Evolutionary conservation across 2,888 invertebrate species (phyloP).

Genomic region (Penaeus monodon): DNA sequence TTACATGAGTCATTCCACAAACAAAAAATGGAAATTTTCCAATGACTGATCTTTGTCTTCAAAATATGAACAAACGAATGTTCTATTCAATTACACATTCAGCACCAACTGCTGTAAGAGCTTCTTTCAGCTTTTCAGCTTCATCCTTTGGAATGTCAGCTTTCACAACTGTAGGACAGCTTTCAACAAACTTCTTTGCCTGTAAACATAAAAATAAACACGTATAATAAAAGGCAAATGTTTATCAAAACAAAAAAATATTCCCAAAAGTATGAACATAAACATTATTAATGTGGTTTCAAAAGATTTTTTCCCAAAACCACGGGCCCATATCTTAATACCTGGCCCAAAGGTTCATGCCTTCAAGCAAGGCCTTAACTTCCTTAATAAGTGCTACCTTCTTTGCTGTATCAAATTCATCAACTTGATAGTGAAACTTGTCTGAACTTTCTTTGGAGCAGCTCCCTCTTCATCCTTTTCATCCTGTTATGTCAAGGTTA

Average conservation of each 20-base stretch:
- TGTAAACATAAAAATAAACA: slow-evolving; percentile 70
- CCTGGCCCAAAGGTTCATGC: slow-evolving; percentile 95
- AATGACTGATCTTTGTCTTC: no score
- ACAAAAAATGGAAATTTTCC: no score
- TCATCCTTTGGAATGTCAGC: slow-evolving; percentile 93
- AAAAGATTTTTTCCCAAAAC: background rate
- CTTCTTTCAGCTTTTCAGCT: slow-evolving; percentile 91
- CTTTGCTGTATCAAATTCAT: slow-evolving; percentile 87
- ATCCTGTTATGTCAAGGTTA: slow-evolving; percentile 27
- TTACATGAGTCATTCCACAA: no score
- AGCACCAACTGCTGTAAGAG: slow-evolving; percentile 87
- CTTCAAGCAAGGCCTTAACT: slow-evolving; percentile 89
- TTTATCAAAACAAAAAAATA: background rate
- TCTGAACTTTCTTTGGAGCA: slow-evolving; percentile 80
- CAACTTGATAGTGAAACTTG: slow-evolving; percentile 87
- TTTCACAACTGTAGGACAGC: slow-evolving; percentile 89
- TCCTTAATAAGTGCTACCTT: slow-evolving; percentile 98
- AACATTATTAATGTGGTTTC: background rate
- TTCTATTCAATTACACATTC: slow-evolving; percentile 81
- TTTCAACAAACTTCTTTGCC: slow-evolving; percentile 98
- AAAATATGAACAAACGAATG: no score
- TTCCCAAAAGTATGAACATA: background rate
- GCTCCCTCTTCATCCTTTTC: slow-evolving; percentile 78
- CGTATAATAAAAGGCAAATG: background rate
- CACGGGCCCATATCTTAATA: slow-evolving; percentile 67